These are phyloP conservation scores for Maniola jurtina DNA, from an alignment of 1,140 invertebrate genomes.

Conservation along the genomic window DNA sequence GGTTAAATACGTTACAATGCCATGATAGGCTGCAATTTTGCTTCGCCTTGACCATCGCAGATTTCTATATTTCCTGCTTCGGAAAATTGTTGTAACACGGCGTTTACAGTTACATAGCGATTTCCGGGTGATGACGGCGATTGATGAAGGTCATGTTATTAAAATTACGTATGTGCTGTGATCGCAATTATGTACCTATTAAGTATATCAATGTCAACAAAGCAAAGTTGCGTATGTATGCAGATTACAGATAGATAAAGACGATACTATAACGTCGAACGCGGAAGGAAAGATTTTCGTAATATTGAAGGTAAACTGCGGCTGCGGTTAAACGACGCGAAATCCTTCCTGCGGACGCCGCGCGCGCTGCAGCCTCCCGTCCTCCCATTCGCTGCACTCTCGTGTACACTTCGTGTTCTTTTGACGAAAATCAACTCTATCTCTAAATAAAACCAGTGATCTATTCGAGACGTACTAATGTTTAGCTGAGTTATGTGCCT, in stretches of 20 bases:
- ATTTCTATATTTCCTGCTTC: constrained; percentile 65
- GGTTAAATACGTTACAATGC: background rate
- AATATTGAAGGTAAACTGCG: background rate
- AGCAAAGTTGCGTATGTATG: constrained; percentile 26
- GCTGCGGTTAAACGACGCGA: too few relatives aligned
- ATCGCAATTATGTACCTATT: constrained; percentile 31
- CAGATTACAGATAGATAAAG: constrained; percentile 27
- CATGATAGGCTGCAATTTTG: constrained; percentile 42
- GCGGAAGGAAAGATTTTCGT: constrained; percentile 7
- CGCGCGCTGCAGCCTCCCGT: too few relatives aligned
- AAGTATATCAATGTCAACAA: constrained; percentile 36
- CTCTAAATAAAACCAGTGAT: too few relatives aligned
- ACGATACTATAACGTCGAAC: constrained; percentile 15
- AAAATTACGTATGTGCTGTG: constrained; percentile 36
- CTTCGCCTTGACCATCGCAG: constrained; percentile 55
- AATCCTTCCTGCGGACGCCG: too few relatives aligned
- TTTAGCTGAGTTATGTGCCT: too few relatives aligned
- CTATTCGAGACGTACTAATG: too few relatives aligned
- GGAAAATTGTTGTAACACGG: constrained; percentile 72
- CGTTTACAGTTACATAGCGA: constrained; percentile 59
- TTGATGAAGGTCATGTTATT: constrained; percentile 60
- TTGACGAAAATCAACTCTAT: too few relatives aligned
- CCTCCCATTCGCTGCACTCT: too few relatives aligned
- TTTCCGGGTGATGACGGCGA: constrained; percentile 69
- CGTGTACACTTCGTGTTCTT: too few relatives aligned